Evolutionary conservation across 2,113 vertebrate genomes (phyloP), one percentile per base, ranked within the genome.

Genomic region (Emydura subglobosa): DNA sequence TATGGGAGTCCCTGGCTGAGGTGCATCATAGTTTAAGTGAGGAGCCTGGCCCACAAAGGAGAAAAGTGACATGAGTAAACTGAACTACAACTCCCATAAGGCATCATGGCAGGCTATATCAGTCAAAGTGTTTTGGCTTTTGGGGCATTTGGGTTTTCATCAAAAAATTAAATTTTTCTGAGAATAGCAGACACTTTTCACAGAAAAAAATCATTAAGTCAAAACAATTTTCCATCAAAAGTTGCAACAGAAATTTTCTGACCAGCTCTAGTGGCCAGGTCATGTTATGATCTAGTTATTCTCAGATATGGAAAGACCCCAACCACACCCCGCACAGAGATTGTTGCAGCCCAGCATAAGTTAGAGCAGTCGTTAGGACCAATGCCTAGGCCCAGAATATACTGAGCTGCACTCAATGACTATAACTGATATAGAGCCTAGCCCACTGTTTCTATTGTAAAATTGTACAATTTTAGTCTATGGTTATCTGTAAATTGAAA

Each of bases 161-260:
- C 3, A 53, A 13, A 29, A 55, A 31, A 5, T 1, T 2, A 50
- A 88, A 22, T 0, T 1, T 87, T 59, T 80, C 24, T 86, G 55
- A 49, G 61, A 29, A 50, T 79, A 16, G 42, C 12, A 78, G 19
- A 25, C 0, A 1, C 4, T 0, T 1, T 68, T 10, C 1, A 34
- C 34, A 68, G 59, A 10, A 89, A 61, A 42, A 91, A 87, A 83
- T 47, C 1, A 31, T 6, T 22, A 13, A 1, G 6, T 31, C 13
- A 54, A 92, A 57, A 19, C 17, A 88, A 49, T 8, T 74, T 44
- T 1, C 0, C 3, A 44, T 7, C 51, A 44, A 27, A 88, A 42
- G 2, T 49, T 1, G 0, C 0, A 1, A 34, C 3, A 68, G 10
- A 5, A 7, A 87, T 3, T 1, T 0, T 84, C 68, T 59, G 87